Evolutionary conservation across 1,140 invertebrate species (phyloP).

Genomic region (Scaptomyza pallida): DNA sequence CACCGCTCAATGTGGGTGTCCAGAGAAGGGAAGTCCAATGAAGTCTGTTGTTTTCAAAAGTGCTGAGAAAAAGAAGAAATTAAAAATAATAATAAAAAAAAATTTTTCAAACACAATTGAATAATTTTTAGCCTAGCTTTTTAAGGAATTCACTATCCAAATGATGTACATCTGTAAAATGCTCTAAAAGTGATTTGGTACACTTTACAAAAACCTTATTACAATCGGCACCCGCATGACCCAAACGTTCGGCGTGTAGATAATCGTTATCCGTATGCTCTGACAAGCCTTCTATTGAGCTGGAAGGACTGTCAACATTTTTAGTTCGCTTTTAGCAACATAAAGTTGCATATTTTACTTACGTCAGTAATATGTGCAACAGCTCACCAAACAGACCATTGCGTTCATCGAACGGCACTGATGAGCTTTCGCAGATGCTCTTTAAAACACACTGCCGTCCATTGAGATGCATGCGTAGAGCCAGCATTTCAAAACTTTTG

Average conservation of each 20-base stretch:
- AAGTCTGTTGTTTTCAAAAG: not conserved
- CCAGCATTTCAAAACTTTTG: conserved; percentile 55
- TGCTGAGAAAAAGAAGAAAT: no score
- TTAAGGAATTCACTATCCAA: conserved; percentile 67
- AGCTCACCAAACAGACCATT: conserved; percentile 88
- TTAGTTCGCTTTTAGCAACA: no score
- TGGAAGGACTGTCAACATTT: conserved; percentile 86
- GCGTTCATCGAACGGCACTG: conserved; percentile 87
- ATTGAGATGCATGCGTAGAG: conserved; percentile 86
- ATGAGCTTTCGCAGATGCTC: conserved; percentile 90
- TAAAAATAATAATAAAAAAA: no score
- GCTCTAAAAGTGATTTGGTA: conserved; percentile 85
- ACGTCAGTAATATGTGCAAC: conserved; percentile 89
- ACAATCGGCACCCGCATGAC: conserved; percentile 85
- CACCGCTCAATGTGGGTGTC: conserved; percentile 21
- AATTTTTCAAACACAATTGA: no score
- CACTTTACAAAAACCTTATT: conserved; percentile 87
- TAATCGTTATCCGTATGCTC: conserved; percentile 88
- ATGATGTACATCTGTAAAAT: conserved; percentile 67
- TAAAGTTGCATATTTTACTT: no score
- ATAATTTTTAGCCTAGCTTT: conserved; percentile 39
- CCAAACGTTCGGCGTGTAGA: conserved; percentile 87
- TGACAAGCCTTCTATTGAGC: conserved; percentile 86
- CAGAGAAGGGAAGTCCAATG: no score
- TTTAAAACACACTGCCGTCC: conserved; percentile 89